Conservation (phyloP, 1,140 invertebrate species). For the Drosophila lowei region DNA sequence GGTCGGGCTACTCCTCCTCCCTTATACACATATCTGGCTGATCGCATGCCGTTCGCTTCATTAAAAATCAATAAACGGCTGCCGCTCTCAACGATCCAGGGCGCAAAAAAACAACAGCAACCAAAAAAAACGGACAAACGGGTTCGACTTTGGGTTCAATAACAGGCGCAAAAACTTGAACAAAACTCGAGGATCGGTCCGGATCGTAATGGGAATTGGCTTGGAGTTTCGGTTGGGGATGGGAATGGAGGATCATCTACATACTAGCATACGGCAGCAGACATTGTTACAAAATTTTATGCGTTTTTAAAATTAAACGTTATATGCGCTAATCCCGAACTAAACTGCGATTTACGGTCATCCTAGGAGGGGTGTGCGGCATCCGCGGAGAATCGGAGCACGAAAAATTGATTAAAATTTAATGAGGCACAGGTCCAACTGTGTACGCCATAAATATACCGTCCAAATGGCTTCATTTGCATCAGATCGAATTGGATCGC, state of each 20-base stretch:
- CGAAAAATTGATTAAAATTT: conserved; percentile 79
- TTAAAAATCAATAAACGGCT: conserved; percentile 81
- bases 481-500: conserved; percentile 45
- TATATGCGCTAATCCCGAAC: conserved; percentile 76
- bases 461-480: conserved; percentile 75
- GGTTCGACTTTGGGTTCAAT: conserved; percentile 37
- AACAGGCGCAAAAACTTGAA: conserved; percentile 69
- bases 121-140: conserved; percentile 36
- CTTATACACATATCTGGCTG: not conserved
- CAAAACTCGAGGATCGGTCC: conserved; percentile 3
- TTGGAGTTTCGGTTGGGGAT: not conserved
- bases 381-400: conserved; percentile 35
- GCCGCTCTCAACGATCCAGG: conserved; percentile 20
- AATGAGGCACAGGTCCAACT: conserved; percentile 67
- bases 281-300: conserved; percentile 82
- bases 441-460: conserved; percentile 72
- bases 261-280: conserved; percentile 32
- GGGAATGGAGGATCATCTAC: conserved; percentile 9
- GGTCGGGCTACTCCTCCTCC: not conserved
- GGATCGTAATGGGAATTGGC: conserved; percentile 2
- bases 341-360: conserved; percentile 77
- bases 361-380: not conserved
- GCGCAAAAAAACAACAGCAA: conserved; percentile 4
- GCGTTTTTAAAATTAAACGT: conserved; percentile 82
- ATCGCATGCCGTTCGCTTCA: conserved; percentile 67